Conservation (phyloP, 2,113 vertebrate genomes). For the Craseonycteris thonglongyai region DNA sequence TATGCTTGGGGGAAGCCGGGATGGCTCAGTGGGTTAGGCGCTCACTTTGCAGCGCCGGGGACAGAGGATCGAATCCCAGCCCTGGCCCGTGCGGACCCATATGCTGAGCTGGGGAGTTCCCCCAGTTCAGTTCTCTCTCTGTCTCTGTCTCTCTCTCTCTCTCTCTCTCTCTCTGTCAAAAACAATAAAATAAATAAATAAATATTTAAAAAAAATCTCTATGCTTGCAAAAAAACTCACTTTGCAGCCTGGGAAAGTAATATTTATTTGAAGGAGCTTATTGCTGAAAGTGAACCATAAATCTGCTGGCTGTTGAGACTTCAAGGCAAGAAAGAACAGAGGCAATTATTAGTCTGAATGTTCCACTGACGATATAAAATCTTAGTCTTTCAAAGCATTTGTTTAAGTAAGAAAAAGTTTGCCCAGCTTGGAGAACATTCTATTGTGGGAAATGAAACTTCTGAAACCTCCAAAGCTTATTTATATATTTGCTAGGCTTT, state of each 20-base stretch:
- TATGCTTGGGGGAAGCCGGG: too few species aligned
- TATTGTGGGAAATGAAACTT: constrained; percentile 62
- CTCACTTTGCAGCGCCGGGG: too few species aligned
- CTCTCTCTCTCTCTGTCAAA: too few species aligned
- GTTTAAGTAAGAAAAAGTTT: constrained; percentile 67
- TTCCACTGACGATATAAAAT: constrained; percentile 55
- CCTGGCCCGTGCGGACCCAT: too few species aligned
- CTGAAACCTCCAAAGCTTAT: constrained; percentile 65
- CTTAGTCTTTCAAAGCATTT: constrained; percentile 70
- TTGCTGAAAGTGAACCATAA: constrained; percentile 68
- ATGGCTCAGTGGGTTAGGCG: too few species aligned
- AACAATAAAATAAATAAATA: too few species aligned
- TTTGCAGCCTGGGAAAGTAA: constrained; percentile 59
- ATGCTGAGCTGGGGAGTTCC: too few species aligned
- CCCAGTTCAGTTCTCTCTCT: too few species aligned
- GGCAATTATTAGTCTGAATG: constrained; percentile 54
- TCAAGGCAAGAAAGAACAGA: constrained; percentile 59
- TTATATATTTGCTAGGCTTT: constrained; percentile 64
- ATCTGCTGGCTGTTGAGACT: constrained; percentile 64
- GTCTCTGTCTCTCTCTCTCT: too few species aligned
- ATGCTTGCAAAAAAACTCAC: constrained; percentile 48
- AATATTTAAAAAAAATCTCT: too few species aligned
- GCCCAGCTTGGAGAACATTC: constrained; percentile 51
- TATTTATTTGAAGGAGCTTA: constrained; percentile 70
- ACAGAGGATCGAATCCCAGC: too few species aligned